phyloP scores from a whole-genome alignment of 2,113 vertebrate species.

The Hylia prasina region DNA sequence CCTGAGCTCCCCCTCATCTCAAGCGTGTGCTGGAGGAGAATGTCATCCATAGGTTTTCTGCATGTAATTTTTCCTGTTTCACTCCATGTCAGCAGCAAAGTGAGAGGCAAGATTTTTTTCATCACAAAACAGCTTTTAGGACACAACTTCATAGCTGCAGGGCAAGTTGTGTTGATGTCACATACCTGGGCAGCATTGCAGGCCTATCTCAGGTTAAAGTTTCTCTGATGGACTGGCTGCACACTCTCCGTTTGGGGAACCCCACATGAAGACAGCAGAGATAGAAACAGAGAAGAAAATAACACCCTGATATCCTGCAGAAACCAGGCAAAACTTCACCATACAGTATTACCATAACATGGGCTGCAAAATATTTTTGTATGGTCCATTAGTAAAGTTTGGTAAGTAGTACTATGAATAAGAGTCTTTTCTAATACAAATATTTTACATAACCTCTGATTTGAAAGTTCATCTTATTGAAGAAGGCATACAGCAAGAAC shows the following conservation, averaged over 20 bases:
- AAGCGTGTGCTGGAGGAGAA: background rate
- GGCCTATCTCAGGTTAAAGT: background rate
- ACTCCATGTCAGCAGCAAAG: background rate
- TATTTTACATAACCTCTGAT: background rate
- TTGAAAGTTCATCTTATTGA: background rate
- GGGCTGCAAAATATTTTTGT: background rate
- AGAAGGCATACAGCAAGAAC: background rate
- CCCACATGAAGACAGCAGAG: background rate
- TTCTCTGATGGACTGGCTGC: background rate
- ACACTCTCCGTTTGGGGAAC: rapidly evolving
- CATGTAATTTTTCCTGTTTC: background rate
- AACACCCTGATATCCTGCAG: background rate
- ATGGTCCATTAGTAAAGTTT: background rate
- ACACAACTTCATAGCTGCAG: background rate
- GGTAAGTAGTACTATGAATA: background rate
- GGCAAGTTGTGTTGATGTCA: background rate
- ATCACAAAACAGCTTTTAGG: background rate
- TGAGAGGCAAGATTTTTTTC: background rate
- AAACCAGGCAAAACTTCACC: background rate
- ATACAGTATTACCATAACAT: background rate
- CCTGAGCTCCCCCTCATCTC: background rate
- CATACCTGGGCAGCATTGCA: background rate
- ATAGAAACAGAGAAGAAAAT: background rate
- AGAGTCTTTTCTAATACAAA: background rate
- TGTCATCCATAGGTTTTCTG: background rate